These are phyloP conservation scores for Hozukius guyotensis DNA, from an alignment of 2,797 vertebrate species.

Conservation along the genomic window DNA sequence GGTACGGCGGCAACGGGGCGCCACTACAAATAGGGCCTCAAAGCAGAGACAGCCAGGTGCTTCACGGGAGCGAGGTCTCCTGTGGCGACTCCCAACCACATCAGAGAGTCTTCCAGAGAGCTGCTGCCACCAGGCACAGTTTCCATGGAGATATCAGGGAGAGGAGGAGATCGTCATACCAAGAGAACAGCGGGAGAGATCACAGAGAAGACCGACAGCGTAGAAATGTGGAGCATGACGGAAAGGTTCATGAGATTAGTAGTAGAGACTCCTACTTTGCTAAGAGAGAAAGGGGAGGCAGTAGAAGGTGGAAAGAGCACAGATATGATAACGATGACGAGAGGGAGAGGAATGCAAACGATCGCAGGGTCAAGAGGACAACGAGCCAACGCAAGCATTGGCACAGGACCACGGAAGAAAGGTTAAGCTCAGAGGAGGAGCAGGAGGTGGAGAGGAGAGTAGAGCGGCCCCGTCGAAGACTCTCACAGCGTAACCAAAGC, in stretches of 20 bases:
- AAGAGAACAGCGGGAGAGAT: constrained; percentile 58
- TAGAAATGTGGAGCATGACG: constrained; percentile 19
- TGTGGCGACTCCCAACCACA: constrained; percentile 62
- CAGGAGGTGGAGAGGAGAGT: constrained; percentile 58
- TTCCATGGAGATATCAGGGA: constrained; percentile 77
- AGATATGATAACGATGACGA: not conserved
- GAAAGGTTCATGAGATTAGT: constrained; percentile 46
- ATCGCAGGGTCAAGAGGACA: constrained; percentile 49
- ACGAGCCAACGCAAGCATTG: constrained; percentile 51
- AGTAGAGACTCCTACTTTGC: constrained; percentile 22
- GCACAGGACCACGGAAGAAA: constrained; percentile 53
- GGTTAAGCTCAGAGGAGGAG: constrained; percentile 73
- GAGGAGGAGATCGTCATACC: constrained; percentile 53
- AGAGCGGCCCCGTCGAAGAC: constrained; percentile 53
- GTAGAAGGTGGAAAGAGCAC: constrained; percentile 38
- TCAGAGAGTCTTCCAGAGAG: constrained; percentile 73
- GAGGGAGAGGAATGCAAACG: constrained; percentile 16
- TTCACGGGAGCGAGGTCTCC: constrained; percentile 67
- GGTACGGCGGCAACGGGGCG: constrained; percentile 48
- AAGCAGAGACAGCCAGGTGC: constrained; percentile 67
- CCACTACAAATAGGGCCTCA: constrained; percentile 64
- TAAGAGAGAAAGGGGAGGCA: constrained; percentile 42
- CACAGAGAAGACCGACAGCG: constrained; percentile 44
- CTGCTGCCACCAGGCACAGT: constrained; percentile 72
- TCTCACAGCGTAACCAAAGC: constrained; percentile 69